Base-by-base conservation (phyloP, 1,140 invertebrate genomes). In the Teleopsis dalmanni region DNA sequence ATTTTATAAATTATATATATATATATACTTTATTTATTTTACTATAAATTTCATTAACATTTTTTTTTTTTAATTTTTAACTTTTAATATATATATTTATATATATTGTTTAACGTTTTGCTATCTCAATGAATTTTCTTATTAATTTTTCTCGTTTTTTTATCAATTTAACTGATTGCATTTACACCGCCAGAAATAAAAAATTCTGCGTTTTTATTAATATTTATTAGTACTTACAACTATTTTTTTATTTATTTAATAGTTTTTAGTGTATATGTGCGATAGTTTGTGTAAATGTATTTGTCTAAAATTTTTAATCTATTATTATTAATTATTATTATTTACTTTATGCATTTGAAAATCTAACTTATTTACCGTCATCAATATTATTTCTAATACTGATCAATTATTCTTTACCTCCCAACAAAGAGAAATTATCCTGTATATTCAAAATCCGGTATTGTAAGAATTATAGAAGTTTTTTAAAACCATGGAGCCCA, bases 121-220 rank as follows among this genome's bases (percentile, higher is more conserved):
- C 29, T 31, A 31, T 31, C 8, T 35, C 35, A 16, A 16, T 55
- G 33, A 49, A 27, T 43, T 50, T 37, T 48, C 37, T 41, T 53
- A n/a, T 50, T 36, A 33, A 52, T 47, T 31, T 45, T 41, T 55
- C 43, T 44, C 49, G 57, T 52, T 51, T 50, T 57, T 23, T 65
- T 61, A 62, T 57, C 60, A 64, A 54, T 58, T 56, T 65, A 65
- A 63, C 60, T 65, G 62, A 65, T 65, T 65, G 62, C 62, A 65
- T 65, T 65, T 63, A 65, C 61, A 65, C 62, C 65, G 62, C 62
- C 53, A 62, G 48, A 56, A 48, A 49, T 29, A 14, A 33, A 48
- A 42, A 22, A 22, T 13, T 13, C 23, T 50, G 23, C 26, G n/a
- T 43, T 51, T 53, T 36, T 45, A 38, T 34, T 33, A 37, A 37